Evolutionary conservation across 1,140 invertebrate species (phyloP), one percentile per base, ranked within the genome.

Genomic region (Zaprionus nigranus): DNA sequence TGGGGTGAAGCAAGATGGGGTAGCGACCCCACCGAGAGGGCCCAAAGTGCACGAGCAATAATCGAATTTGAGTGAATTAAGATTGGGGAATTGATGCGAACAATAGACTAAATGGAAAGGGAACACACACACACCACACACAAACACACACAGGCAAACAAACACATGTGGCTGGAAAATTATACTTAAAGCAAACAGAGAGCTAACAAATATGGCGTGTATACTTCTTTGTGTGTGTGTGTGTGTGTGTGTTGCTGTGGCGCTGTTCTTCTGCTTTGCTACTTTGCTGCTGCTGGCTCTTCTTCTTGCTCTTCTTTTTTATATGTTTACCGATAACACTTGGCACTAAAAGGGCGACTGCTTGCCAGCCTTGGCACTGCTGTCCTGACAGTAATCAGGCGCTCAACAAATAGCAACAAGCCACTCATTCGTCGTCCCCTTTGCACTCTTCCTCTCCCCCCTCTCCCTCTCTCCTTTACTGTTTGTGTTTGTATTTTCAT

Each of bases 11-110:
- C 24, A 26, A 38, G 38, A n/a, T 40, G 5, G 38, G 15, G 38
- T 40, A n/a, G 43, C 12, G 30, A 53, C 36, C 43, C 34, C 40
- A 34, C 24, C 24, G 40, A 59, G 68, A 78, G 30, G 30, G 84
- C 62, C 60, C 63, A 74, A 66, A 90, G 85, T 82, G 87, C 80
- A 86, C 65, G 68, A 78, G 69, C 79, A 85, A 91, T 91, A 91
- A 91, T 91, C 88, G 88, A 91, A 91, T 91, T 86, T 88, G 82
- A 91, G 88, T 91, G 85, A 91, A 91, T 91, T 91, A 91, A 91
- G 90, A 91, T 91, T 91, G 90, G 81, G 81, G 79, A 88, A 88
- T 88, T 84, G 85, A 82, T 84, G 74, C 66, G 72, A 90, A 88
- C 85, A 88, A 85, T 85, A 83, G 75, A 82, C 51, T 61, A 69